Conservation (phyloP, 2,888 invertebrate genomes). For the Pseudococcus longispinus region DNA sequence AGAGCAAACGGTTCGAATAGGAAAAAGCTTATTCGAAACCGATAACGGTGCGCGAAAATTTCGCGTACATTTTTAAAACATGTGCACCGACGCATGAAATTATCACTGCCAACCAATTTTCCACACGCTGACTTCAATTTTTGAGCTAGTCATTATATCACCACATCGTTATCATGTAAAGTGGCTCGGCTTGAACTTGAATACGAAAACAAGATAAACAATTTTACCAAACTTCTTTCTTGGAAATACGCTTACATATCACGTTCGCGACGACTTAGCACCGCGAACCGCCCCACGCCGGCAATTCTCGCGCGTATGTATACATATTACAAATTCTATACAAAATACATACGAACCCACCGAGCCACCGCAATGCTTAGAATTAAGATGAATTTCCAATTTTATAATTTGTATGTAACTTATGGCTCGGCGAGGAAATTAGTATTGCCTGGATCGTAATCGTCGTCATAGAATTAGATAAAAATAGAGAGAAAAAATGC, state of each 20-base stretch:
- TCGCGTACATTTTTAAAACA: constrained; percentile 1
- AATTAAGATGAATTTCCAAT: background rate
- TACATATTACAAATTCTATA: constrained; percentile 8
- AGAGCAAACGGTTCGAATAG: background rate
- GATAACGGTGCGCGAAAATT: background rate
- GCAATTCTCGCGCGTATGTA: background rate
- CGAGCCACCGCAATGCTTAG: background rate
- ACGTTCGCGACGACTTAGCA: background rate
- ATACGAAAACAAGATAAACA: constrained; percentile 7
- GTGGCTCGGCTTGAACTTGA: constrained; percentile 19
- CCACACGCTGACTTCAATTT: constrained; percentile 6
- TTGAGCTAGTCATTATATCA: constrained; percentile 2
- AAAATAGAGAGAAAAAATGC: background rate
- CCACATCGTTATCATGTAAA: constrained; percentile 26
- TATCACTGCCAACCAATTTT: constrained; percentile 7
- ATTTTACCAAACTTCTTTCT: constrained; percentile 17
- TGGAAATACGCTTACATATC: constrained; percentile 17
- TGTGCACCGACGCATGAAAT: constrained; percentile 7
- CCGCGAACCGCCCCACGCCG: background rate
- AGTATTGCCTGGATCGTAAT: background rate
- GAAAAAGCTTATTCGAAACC: background rate
- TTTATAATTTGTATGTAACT: background rate
- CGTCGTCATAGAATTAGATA: background rate
- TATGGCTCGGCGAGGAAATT: background rate
- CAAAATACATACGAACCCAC: background rate